Evolutionary conservation across 2,797 vertebrate genomes (phyloP), one percentile per base, ranked within the genome.

Genomic region (Poecilia velifera): DNA sequence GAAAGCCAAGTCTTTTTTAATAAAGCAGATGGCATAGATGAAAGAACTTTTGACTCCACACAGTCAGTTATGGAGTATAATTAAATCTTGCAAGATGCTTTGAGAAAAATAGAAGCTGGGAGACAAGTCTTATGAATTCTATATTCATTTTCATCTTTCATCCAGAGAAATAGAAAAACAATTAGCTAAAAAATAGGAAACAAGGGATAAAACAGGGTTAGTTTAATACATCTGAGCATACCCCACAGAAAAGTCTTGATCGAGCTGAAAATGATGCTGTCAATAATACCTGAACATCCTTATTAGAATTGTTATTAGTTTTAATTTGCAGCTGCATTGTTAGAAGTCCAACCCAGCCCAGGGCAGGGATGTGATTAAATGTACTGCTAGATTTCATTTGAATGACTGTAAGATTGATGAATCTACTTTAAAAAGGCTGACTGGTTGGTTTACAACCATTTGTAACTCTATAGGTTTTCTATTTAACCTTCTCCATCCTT

Each of bases 1-100:
- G 72, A 75, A 81, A 86, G 81, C n/a, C 46, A 64, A 85, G 84
- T 36, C 4, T 18, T 36, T 79, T 87, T 82, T 74, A 74, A 79
- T 43, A 72, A 75, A 70, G 64, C n/a, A 59, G 28, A 59, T 59
- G 70, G 74, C 62, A 70, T 18, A 25, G 59, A 86, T 72, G 70
- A 57, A 80, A 81, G 43, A 57, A 87, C 72, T 66, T 80, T 86
- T 84, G 4, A 78, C 82, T 80, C 76, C 81, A 81, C 46, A 72
- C 20, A 74, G 49, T 82, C 45, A 59, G 68, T 80, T 31, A 12
- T 47, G 68, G 73, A 75, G 73, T 64, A 34, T 71, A 62, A 80
- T 72, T 53, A 6, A 75, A 36, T 46, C 62, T 13, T 75, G 41
- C 28, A 51, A 84, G 74, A 68, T 0, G 36, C 0, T 31, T 74